Conservation (phyloP, 1,140 invertebrate genomes). For the Schlechtendalia chinensis region DNA sequence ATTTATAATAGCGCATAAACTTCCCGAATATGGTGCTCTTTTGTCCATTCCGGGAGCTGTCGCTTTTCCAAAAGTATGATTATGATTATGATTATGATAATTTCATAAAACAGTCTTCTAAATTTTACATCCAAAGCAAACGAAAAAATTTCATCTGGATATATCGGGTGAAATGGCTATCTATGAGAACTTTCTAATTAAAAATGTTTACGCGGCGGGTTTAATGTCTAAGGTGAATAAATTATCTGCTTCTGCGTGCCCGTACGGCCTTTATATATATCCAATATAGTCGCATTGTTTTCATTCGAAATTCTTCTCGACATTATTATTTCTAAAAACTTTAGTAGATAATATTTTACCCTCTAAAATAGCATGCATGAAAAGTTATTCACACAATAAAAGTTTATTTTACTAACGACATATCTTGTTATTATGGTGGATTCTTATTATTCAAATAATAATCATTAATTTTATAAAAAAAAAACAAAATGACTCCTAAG, state of each 20-base stretch:
- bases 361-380: too few species aligned
- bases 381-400: too few species aligned
- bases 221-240: constrained; percentile 42
- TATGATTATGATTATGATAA: constrained; percentile 37
- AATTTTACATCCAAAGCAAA: constrained; percentile 39
- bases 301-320: neutral
- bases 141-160: neutral
- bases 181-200: constrained; percentile 47
- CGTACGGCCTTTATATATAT: neutral
- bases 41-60: constrained; percentile 12
- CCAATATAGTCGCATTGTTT: constrained; percentile 3
- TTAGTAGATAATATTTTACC: too few species aligned
- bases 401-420: neutral
- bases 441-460: neutral
- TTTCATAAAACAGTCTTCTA: constrained; percentile 45
- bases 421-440: neutral
- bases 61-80: constrained; percentile 24
- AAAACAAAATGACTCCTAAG: too few species aligned
- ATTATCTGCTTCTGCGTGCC: neutral
- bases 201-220: constrained; percentile 28
- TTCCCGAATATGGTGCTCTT: neutral
- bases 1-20: constrained; percentile 24
- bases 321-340: neutral
- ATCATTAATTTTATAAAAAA: constrained; percentile 7
- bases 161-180: constrained; percentile 31